Evolutionary conservation across 2,113 vertebrate genomes (phyloP).

Genomic region (Morphnarchus princeps): DNA sequence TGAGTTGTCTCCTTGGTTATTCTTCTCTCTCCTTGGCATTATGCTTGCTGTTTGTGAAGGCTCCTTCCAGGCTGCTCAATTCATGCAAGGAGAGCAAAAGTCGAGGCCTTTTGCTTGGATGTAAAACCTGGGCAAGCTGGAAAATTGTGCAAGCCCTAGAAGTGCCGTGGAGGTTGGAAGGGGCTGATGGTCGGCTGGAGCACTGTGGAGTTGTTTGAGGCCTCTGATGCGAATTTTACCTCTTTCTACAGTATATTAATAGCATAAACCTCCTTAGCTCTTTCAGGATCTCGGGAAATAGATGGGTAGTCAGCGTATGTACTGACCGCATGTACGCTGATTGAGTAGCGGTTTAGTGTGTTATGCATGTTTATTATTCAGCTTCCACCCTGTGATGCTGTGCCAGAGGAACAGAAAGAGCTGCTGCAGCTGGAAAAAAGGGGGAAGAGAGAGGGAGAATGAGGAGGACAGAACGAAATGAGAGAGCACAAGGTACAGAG

Average conservation of each 20-base stretch:
- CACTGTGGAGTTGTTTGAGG: background rate
- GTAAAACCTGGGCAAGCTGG: background rate
- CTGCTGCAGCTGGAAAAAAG: background rate
- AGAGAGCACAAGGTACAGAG: background rate
- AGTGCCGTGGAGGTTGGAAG: background rate
- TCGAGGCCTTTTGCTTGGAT: background rate
- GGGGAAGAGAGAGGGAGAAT: background rate
- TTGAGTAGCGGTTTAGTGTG: background rate
- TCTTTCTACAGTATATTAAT: background rate
- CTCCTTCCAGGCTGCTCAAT: slow-evolving; percentile 27
- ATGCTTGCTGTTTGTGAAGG: background rate
- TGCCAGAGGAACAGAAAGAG: slow-evolving; percentile 10
- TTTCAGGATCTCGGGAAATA: background rate
- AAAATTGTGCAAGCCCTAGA: background rate
- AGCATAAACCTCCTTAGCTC: slow-evolving; percentile 3
- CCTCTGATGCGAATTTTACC: background rate
- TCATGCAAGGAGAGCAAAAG: background rate
- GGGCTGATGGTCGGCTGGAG: background rate
- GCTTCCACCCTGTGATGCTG: background rate
- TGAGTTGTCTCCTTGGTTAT: slow-evolving; percentile 53
- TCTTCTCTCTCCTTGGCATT: slow-evolving; percentile 48
- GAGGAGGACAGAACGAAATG: background rate
- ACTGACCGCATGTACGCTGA: background rate
- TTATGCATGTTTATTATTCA: background rate
- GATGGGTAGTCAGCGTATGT: background rate